Conservation (phyloP, 2,113 vertebrate species). For the Thalassoma bifasciatum region DNA sequence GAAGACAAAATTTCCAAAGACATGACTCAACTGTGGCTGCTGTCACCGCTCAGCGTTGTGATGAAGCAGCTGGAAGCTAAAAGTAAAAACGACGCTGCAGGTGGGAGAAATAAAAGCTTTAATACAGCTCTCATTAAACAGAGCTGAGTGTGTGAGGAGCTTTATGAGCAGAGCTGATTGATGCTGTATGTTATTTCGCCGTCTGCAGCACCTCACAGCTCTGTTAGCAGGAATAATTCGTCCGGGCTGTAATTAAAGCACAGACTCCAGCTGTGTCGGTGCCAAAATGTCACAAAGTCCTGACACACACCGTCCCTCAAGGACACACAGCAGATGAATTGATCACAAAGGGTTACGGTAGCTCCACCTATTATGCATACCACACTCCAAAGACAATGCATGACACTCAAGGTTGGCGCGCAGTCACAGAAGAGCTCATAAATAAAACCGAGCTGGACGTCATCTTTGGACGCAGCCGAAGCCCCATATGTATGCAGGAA, state of each 20-base stretch:
- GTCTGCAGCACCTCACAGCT: conserved; percentile 23
- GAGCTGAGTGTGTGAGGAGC: conserved; percentile 8
- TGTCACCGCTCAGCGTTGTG: too few species aligned
- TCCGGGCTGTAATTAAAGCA: conserved; percentile 14
- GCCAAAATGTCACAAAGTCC: conserved; percentile 20
- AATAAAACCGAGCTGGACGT: conserved; percentile 65
- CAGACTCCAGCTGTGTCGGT: not conserved
- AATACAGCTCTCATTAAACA: not conserved
- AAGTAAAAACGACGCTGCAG: conserved; percentile 10
- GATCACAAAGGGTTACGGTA: conserved; percentile 20
- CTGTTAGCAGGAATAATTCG: not conserved
- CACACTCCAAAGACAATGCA: conserved; percentile 49
- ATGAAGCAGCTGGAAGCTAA: not conserved
- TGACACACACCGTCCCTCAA: not conserved
- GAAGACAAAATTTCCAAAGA: too few species aligned
- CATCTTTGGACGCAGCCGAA: conserved; percentile 50
- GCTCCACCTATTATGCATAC: conserved; percentile 42
- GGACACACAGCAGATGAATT: conserved; percentile 9
- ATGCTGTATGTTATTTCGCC: conserved; percentile 14
- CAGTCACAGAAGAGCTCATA: conserved; percentile 55
- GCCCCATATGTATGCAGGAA: conserved; percentile 74
- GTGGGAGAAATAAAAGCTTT: conserved; percentile 27
- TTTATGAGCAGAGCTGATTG: conserved; percentile 34
- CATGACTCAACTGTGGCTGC: too few species aligned
- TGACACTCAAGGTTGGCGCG: conserved; percentile 38